Evolutionary conservation across 1,140 invertebrate genomes (phyloP).

Genomic region (Heliconius himera): DNA sequence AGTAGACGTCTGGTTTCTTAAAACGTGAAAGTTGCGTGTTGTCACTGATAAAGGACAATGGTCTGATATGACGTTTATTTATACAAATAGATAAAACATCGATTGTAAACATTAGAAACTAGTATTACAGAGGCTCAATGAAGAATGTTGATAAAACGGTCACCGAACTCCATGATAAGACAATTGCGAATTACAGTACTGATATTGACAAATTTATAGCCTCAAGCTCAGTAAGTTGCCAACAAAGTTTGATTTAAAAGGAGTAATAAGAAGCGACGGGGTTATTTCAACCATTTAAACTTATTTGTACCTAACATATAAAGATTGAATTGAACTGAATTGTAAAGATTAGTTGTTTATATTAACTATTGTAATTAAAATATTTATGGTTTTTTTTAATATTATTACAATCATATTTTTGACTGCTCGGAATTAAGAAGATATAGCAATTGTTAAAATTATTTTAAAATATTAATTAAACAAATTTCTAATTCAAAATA

Average conservation of each 20-base stretch:
- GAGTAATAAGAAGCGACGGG: slow-evolving; percentile 18
- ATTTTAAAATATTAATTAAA: too few relatives aligned
- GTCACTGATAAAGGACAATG: slow-evolving; percentile 18
- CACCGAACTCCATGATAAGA: slow-evolving; percentile 57
- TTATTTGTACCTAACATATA: not conserved
- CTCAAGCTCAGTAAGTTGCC: not conserved
- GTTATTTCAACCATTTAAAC: not conserved
- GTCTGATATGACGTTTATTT: slow-evolving; percentile 3
- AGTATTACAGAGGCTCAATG: slow-evolving; percentile 50
- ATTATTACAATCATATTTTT: too few relatives aligned
- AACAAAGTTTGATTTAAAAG: slow-evolving; percentile 21
- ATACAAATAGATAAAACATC: slow-evolving; percentile 39
- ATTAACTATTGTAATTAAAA: too few relatives aligned
- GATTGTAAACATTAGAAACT: slow-evolving; percentile 42
- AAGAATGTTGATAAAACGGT: slow-evolving; percentile 63
- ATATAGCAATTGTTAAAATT: too few relatives aligned
- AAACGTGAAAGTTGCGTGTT: too few relatives aligned
- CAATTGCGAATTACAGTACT: slow-evolving; percentile 36
- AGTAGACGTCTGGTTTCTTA: too few relatives aligned
- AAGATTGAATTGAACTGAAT: not conserved
- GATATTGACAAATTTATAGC: slow-evolving; percentile 43
- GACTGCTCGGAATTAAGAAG: too few relatives aligned
- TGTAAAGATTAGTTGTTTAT: not conserved
- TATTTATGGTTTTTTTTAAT: too few relatives aligned
- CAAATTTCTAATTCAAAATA: too few relatives aligned